Evolutionary conservation across 2,888 invertebrate genomes (phyloP).

Genomic region (Pedicia rivosa): DNA sequence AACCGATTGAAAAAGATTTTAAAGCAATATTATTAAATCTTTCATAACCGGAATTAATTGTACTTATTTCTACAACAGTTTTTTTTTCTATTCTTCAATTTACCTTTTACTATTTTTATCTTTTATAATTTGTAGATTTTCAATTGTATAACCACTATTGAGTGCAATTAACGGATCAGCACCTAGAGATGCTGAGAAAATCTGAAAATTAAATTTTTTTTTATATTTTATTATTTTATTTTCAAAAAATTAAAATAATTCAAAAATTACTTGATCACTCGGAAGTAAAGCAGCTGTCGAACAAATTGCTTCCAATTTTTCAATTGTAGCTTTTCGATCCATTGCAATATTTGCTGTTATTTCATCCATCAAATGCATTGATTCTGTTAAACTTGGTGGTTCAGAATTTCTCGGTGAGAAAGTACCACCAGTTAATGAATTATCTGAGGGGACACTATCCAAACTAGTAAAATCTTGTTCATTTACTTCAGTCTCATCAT

Average conservation of each 20-base stretch:
- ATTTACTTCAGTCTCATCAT: constrained; percentile 50
- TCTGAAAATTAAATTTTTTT: constrained; percentile 14
- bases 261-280: constrained; percentile 32
- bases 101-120: constrained; percentile 25
- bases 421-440: constrained; percentile 41
- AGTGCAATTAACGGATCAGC: constrained; percentile 16
- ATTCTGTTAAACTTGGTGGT: constrained; percentile 70
- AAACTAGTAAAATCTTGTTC: constrained; percentile 66
- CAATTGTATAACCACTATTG: constrained; percentile 18
- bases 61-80: no score
- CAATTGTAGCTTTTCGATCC: constrained; percentile 73
- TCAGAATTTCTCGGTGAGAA: constrained; percentile 62
- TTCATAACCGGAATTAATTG: no score
- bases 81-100: no score
- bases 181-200: constrained; percentile 20
- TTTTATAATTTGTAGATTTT: constrained; percentile 27
- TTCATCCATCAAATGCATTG: constrained; percentile 79
- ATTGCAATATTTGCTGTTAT: constrained; percentile 66
- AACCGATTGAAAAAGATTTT: no score
- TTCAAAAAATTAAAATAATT: constrained; percentile 1
- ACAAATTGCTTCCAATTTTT: constrained; percentile 70
- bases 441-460: constrained; percentile 65
- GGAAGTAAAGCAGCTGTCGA: constrained; percentile 61
- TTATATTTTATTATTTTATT: not conserved
- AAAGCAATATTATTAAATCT: no score